Base-by-base conservation (phyloP, 2,888 invertebrate species). In the Pollenia amentaria region DNA sequence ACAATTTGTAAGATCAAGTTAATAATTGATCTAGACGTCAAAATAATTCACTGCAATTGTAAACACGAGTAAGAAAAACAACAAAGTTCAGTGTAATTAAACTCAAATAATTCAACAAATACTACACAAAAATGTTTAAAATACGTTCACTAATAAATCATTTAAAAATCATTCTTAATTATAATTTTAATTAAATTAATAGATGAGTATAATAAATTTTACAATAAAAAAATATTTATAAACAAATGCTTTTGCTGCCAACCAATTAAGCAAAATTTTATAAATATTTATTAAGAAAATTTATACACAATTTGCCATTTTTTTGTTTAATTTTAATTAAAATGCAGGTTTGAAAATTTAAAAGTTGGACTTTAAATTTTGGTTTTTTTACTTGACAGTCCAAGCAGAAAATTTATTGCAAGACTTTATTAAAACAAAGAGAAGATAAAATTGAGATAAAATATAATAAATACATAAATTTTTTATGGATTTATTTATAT, bases 341-440 rank as follows among this genome's bases (percentile, higher is more conserved):
- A 29, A 38, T 60, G 40, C 14, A 11, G 10, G 11, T 51, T 73
- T 40, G 6, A 7, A 38, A 64, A 48, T 12, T 8, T 12, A 42
- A 53, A 53, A 10, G 10, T 75, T 38, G 14, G 18, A 9, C 60
- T 70, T 42, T 21, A 21, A 1, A 14, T 53, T 53, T 40, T 70
- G 62, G 40, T 62, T 70, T 29, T 29, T 29, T 29, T 70, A 53
- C 21, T 70, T 51, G 10, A 40, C 29, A 62, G 51, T 9, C 60
- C 21, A 2, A 55, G 69, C 29, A 64, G 9, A 60, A 29, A 67
- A 60, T 69, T 69, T 60, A 78, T 77, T 77, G 55, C 29, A 38
- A 55, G 55, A 76, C 40, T 51, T 38, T 44, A n/a, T 38, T 65
- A 18, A 42, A 21, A 51, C 16, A 8, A 51, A 46, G n/a, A 29